Base-by-base conservation (phyloP, 2,113 vertebrate genomes). In the Turdus rufiventris region DNA sequence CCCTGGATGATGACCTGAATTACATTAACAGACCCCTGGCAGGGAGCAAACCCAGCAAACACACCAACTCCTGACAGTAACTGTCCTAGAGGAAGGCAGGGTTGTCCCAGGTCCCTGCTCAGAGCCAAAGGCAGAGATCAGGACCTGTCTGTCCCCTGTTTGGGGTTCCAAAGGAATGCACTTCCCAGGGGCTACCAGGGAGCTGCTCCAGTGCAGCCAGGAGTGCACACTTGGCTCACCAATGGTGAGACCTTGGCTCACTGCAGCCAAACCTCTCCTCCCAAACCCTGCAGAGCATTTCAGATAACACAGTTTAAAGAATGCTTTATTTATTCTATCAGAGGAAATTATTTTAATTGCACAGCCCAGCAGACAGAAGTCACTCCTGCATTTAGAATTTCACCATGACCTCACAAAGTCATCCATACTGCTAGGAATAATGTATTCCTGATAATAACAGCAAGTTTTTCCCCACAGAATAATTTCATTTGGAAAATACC, bases 61-160 rank as follows among this genome's bases (percentile, higher is more conserved):
- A 26, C 18, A 16, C 0, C 4, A 18, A 19, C 23, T 25, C 38
- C 34, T 45, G 0, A 14, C 4, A 14, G 6, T 14, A 26, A 3
- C 6, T 21, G 15, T 18, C 38, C 42, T 8, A 10, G 21, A 33
- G n/a, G 57, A 45, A 60, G 0, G 2, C 53, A n/a, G 3, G 31
- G 3, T 14, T 54, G 58, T 34, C 10, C 47, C 36, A 21, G 47
- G 18, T 5, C 18, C 8, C 42, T 78, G 56, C 58, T 33, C 16
- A 48, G 72, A 62, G 72, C 24, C 15, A 5, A 2, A 13, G 71
- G 71, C 60, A 13, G 14, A 23, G 34, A 50, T 5, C 9, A 47
- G 60, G 36, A 29, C 8, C 0, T 16, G 38, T 24, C 0, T 16
- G 38, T 24, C 18, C 33, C 60, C 7, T 0, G 5, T 8, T 12